A percentile compares a stretch with the other conserved stretches of the same genome.
phyloP scores from a whole-genome alignment of 1,140 invertebrate species.

The Sogatella furcifera region DNA sequence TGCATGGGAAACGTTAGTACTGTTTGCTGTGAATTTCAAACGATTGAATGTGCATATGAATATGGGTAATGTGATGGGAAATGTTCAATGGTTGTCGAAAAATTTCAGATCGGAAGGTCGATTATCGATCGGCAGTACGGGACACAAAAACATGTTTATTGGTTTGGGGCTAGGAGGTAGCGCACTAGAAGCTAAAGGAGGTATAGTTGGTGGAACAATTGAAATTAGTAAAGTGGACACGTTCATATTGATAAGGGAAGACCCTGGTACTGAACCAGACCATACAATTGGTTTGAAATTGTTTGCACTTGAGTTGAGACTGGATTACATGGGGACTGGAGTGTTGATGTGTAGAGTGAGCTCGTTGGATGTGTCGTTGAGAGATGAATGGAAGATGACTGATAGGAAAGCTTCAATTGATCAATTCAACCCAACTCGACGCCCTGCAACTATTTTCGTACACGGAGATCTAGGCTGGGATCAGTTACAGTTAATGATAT shows the following conservation, averaged over 20 bases:
- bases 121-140: constrained; percentile 85
- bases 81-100: constrained; percentile 86
- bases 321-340: constrained; percentile 95
- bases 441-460: constrained; percentile 81
- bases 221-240: constrained; percentile 83
- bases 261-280: constrained; percentile 78
- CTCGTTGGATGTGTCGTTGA: constrained; percentile 61
- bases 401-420: constrained; percentile 25
- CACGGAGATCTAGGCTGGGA: constrained; percentile 90
- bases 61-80: constrained; percentile 98
- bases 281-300: constrained; percentile 78
- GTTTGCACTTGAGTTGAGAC: constrained; percentile 70
- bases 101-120: constrained; percentile 83
- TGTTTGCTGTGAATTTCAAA: constrained; percentile 93
- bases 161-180: constrained; percentile 82
- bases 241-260: constrained; percentile 76
- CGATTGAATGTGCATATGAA: constrained; percentile 95
- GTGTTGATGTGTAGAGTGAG: constrained; percentile 85
- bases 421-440: constrained; percentile 42
- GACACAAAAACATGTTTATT: constrained; percentile 87
- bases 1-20: constrained; percentile 88
- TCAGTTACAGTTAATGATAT: constrained; percentile 91
- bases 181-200: constrained; percentile 85
- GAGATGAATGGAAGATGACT: constrained; percentile 70
- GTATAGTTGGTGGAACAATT: constrained; percentile 91